Conservation (phyloP, 2,797 vertebrate genomes). For the Pangasius krempfi region DNA sequence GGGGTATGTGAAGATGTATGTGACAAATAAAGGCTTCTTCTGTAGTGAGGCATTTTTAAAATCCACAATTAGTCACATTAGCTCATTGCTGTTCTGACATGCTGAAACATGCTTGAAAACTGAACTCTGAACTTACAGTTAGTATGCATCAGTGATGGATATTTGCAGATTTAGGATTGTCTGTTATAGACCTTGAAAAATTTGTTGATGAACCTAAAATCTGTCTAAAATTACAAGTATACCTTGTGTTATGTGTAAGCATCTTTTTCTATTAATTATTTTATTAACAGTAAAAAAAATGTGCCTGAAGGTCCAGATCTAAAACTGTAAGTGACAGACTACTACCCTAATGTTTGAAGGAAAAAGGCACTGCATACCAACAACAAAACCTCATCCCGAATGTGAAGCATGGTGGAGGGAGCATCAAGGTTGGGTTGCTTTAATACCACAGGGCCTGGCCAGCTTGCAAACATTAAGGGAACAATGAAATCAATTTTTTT, state of each 20-base stretch:
- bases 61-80: neutral
- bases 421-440: neutral
- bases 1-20: neutral
- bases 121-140: neutral
- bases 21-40: neutral
- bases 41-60: slow-evolving; percentile 2
- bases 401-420: neutral
- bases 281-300: neutral
- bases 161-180: neutral
- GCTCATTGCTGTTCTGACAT: neutral
- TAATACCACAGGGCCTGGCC: neutral
- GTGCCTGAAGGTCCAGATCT: neutral
- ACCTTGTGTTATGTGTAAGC: neutral
- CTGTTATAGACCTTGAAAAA: neutral
- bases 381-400: neutral
- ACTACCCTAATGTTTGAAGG: neutral
- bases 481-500: neutral
- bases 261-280: neutral
- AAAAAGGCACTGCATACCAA: neutral
- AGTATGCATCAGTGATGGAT: neutral
- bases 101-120: neutral
- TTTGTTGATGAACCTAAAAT: neutral
- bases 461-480: neutral
- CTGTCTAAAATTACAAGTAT: neutral
- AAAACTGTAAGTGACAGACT: neutral